phyloP scores from a whole-genome alignment of 2,113 vertebrate species.

The Ophiodon elongatus region DNA sequence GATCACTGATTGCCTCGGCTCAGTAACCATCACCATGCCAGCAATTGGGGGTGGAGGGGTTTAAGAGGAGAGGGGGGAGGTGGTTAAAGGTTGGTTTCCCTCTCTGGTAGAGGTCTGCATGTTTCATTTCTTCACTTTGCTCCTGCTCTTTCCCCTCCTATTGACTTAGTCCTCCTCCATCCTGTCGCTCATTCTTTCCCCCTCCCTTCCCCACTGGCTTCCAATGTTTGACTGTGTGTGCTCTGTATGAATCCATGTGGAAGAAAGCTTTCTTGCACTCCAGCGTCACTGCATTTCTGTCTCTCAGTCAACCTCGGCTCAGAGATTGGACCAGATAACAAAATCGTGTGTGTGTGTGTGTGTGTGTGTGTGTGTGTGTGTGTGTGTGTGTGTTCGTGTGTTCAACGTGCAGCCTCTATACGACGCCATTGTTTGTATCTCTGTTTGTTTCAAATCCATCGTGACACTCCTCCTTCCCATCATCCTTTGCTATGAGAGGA shows the following conservation, averaged over 20 bases:
- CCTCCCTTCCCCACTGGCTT: conserved; percentile 7
- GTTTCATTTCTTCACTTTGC: not conserved
- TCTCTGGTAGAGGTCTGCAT: conserved; percentile 12
- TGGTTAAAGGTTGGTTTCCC: conserved; percentile 15
- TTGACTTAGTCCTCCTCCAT: not conserved
- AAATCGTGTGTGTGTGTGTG: not conserved
- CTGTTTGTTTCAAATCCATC: conserved; percentile 18
- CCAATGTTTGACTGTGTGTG: conserved; percentile 28
- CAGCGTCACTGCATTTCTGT: conserved; percentile 35
- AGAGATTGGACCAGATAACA: conserved; percentile 54
- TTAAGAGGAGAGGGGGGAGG: conserved; percentile 13
- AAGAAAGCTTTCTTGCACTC: conserved; percentile 46
- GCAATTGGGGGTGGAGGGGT: conserved; percentile 21
- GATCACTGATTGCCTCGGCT: conserved; percentile 50
- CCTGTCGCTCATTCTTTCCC: conserved; percentile 9
- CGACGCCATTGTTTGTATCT: not conserved
- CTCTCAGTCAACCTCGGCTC: conserved; percentile 50
- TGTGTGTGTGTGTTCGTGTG: not conserved
- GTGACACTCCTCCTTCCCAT: conserved; percentile 45
- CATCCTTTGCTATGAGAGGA: conserved; percentile 53
- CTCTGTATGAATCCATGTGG: conserved; percentile 42
- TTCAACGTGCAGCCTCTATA: not conserved
- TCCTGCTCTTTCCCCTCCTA: not conserved
- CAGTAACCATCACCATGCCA: conserved; percentile 43
- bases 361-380: not conserved